Evolutionary conservation across 92 coral and sea anemone genomes (phyloP).

Genomic region (Epizoanthus scotinus): DNA sequence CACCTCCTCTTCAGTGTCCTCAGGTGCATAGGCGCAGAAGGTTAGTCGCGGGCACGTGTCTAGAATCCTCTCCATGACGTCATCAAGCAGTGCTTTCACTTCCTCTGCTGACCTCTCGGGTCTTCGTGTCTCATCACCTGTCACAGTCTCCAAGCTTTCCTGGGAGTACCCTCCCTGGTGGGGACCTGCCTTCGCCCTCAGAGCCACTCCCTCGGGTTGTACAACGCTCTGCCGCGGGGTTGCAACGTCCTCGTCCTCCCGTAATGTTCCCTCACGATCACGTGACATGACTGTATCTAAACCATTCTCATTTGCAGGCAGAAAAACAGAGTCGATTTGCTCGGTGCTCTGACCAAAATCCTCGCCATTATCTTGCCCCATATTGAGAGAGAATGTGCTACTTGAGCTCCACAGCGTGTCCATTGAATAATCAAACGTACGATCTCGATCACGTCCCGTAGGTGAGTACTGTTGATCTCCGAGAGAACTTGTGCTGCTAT

Average conservation of each 20-base stretch:
- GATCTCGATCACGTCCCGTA: slow-evolving; percentile 54
- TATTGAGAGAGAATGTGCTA: slow-evolving; percentile 76
- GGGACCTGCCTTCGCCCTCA: not conserved
- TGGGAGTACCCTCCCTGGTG: slow-evolving; percentile 32
- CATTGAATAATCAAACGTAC: slow-evolving; percentile 73
- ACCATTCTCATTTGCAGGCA: slow-evolving; percentile 26
- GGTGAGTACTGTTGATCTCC: slow-evolving; percentile 30
- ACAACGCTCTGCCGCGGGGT: not conserved
- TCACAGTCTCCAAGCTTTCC: slow-evolving; percentile 88
- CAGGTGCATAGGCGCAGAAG: slow-evolving; percentile 77
- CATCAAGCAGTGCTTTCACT: slow-evolving; percentile 77
- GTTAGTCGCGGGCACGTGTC: slow-evolving; percentile 76
- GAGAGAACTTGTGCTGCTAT: slow-evolving; percentile 24
- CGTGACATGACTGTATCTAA: slow-evolving; percentile 21
- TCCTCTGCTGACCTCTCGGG: slow-evolving; percentile 74
- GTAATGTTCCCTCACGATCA: slow-evolving; percentile 29
- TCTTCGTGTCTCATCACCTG: slow-evolving; percentile 65
- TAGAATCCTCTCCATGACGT: slow-evolving; percentile 68
- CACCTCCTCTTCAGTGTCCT: slow-evolving; percentile 83
- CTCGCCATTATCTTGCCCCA: slow-evolving; percentile 41
- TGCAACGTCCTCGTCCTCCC: not conserved
- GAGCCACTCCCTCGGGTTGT: not conserved
- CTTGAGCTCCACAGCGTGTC: slow-evolving; percentile 87
- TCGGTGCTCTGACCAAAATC: slow-evolving; percentile 1
- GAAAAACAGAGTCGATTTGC: slow-evolving; percentile 2